Base-by-base conservation (phyloP, 1,140 invertebrate species). In the Bombus consobrinus region DNA sequence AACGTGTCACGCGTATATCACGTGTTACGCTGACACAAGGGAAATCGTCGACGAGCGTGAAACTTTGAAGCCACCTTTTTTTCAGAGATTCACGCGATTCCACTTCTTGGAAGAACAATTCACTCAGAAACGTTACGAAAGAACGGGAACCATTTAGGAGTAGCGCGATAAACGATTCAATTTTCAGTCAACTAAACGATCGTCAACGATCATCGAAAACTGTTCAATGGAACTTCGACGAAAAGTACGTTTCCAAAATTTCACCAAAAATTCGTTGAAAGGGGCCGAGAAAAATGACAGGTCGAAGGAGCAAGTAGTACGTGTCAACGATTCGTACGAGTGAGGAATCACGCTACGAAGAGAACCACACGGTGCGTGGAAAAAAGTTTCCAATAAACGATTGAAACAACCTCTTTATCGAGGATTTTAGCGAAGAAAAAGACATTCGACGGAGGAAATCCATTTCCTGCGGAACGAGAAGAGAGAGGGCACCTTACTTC, bases 401-500 rank as follows among this genome's bases (percentile, higher is more conserved):
- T 22, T 6, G 74, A 10, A 22, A 28, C 62, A 84, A 41, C 3
- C n/a, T 47, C 64, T 64, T 79, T 3, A 41, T 13, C 32, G 68
- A 18, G 47, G 34, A 2, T 72, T 32, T 72, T 25, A 43, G 28
- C 37, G 32, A 28, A n/a, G 59, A 74, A 73, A 77, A 59, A 84
- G 53, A 62, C 43, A 22, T 69, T 47, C 53, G n/a, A 39, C 37
- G n/a, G 28, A 57, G 59, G 84, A 75, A 59, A 85, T 81, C 71
- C 79, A 75, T 81, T 85, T 81, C 59, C 79, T 80, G 82, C 15
- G 41, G 41, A 39, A 37, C 25, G 77, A 73, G 10, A 78, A 13
- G 37, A 13, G 69, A 53, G 59, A 73, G 57, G 41, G 57, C 39
- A 47, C 25, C n/a, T 32, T 62, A 32, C 39, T 43, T 53, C 77